Conservation (phyloP, 2,113 vertebrate species). For the Muntiacus reevesi region DNA sequence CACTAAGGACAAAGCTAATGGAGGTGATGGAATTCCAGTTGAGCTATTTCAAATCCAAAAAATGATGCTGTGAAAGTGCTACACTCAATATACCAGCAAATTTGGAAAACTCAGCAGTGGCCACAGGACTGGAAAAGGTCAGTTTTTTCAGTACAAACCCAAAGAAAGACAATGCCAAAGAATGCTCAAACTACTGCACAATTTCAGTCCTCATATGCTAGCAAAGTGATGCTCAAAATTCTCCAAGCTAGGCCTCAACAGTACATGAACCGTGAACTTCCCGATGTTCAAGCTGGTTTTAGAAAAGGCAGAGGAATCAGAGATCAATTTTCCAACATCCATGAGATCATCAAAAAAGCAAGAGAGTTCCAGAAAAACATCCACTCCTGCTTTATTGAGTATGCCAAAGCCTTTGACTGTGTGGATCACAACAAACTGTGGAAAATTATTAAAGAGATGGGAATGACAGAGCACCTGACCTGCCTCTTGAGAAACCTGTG, state of each 20-base stretch:
- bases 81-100: background rate
- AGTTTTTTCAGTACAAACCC: background rate
- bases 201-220: background rate
- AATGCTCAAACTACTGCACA: background rate
- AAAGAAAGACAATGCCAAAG: background rate
- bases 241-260: background rate
- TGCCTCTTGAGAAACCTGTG: background rate
- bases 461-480: background rate
- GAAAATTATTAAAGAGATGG: background rate
- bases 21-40: background rate
- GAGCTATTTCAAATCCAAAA: background rate
- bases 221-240: background rate
- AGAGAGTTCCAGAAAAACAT: background rate
- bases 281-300: background rate
- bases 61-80: background rate
- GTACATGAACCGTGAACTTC: background rate
- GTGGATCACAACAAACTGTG: background rate
- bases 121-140: background rate
- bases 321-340: background rate
- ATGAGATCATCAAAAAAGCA: fast-evolving
- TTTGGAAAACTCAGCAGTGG: background rate
- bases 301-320: background rate
- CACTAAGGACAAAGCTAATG: background rate
- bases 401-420: background rate
- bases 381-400: background rate